Base-by-base conservation (phyloP, 2,113 vertebrate species). In the Syrmaticus mikado region DNA sequence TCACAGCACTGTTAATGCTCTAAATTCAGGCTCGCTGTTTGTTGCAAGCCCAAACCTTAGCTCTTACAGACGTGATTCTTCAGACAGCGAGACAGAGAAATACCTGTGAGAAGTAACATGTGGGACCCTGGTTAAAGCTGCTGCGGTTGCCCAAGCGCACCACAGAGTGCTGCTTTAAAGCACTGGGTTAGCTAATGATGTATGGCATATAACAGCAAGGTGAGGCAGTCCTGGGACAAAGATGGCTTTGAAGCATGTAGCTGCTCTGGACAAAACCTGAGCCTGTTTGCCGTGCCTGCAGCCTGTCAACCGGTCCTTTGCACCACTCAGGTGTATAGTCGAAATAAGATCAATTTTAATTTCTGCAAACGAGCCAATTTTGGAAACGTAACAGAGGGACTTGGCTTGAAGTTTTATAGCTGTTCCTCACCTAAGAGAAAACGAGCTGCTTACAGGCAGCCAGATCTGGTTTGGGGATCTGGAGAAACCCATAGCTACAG, bases 391-490 rank as follows among this genome's bases (percentile, higher is more conserved):
- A 43, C n/a, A 46, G 82, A 64, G 18, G 32, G 34, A 52, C 28
- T 75, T 64, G 67, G 60, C 19, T 55, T 46, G 73, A 93, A 72
- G 34, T 74, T 80, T 90, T 88, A 15, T 64, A 71, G 61, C 38
- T 64, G 28, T 62, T 71, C 58, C 65, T 89, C 72, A 43, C 41
- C 58, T 62, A 13, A 67, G 57, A 72, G n/a, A 8, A 62, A 45
- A 72, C 10, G 16, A 76, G 41, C 19, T 72, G 21, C 28, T 83
- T 41, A 6, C 2, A 61, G 36, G 27, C 38, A 85, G 64, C 55
- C 66, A 85, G 66, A n/a, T 78, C 36, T 76, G 74, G 15, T 57
- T 84, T 78, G 52, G 38, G n/a, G 38, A 73, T 89, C 46, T 72
- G 53, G 50, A 86, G n/a, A 52, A 67, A 57, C 62, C 11, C 27